phyloP scores from a whole-genome alignment of 1,140 invertebrate species.

The Trachymyrmex septentrionalis region DNA sequence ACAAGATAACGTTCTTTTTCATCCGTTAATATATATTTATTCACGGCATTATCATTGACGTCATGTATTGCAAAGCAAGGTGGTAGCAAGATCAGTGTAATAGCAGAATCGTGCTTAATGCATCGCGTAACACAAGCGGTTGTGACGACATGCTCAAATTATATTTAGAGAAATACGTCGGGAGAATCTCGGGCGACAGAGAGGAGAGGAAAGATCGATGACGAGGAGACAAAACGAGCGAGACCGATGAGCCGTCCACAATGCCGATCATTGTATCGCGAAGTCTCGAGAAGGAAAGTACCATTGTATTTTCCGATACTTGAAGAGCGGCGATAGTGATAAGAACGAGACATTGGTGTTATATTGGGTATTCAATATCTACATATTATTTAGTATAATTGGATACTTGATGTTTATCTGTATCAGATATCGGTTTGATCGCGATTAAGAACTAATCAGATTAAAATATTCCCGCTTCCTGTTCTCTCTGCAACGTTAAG shows the following conservation, averaged over 20 bases:
- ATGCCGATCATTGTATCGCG: constrained; percentile 65
- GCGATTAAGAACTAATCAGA: not conserved
- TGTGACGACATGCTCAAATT: constrained; percentile 72
- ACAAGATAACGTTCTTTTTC: not conserved
- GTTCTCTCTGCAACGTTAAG: not conserved
- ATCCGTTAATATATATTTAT: not conserved
- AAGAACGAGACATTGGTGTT: constrained; percentile 4
- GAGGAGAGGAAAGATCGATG: constrained; percentile 34
- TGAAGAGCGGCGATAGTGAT: constrained; percentile 12
- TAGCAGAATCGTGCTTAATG: constrained; percentile 4
- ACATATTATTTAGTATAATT: not conserved
- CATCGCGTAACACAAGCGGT: constrained; percentile 26
- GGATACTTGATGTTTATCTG: not conserved
- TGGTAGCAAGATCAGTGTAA: not conserved
- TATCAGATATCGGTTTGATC: not conserved
- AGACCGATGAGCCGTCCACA: constrained; percentile 62
- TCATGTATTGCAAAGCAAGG: constrained; percentile 36
- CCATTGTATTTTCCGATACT: not conserved
- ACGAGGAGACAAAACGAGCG: constrained; percentile 14
- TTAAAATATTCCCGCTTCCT: not conserved
- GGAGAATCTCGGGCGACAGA: not conserved
- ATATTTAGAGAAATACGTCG: constrained; percentile 78
- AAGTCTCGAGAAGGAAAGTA: constrained; percentile 14
- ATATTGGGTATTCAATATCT: not conserved
- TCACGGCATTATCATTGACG: constrained; percentile 22